A percentile compares a stretch with the other conserved stretches of the same genome.
phyloP scores from a whole-genome alignment of 2,113 vertebrate species.

The Hydrolagus affinis region DNA sequence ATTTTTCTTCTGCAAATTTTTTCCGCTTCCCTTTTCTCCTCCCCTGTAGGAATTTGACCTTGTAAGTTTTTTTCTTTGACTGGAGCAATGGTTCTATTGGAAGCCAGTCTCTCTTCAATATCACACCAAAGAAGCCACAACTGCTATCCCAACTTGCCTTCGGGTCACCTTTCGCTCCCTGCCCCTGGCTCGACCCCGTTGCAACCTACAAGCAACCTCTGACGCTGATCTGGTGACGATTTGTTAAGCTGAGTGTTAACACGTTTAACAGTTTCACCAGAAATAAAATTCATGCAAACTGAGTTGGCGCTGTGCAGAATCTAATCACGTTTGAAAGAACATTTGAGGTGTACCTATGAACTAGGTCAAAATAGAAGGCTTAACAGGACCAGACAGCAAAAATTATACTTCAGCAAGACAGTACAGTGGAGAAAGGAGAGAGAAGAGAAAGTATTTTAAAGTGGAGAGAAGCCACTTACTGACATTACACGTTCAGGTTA shows the following conservation, averaged over 20 bases:
- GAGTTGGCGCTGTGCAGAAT: background rate
- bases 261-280: slow-evolving; percentile 4
- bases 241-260: background rate
- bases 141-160: too few relatives aligned
- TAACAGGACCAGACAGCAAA: background rate
- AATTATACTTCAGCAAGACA: background rate
- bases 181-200: too few relatives aligned
- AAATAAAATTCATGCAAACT: background rate
- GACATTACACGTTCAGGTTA: background rate
- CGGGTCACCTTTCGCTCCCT: too few relatives aligned
- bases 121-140: too few relatives aligned
- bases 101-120: too few relatives aligned
- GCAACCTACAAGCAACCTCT: background rate
- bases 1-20: too few relatives aligned
- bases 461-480: background rate
- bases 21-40: too few relatives aligned
- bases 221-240: background rate
- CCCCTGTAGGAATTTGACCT: too few relatives aligned
- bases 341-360: background rate
- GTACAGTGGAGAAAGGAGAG: background rate
- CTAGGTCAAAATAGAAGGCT: background rate
- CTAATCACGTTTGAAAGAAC: background rate
- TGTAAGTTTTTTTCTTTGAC: too few relatives aligned
- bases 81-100: too few relatives aligned
- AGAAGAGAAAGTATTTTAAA: background rate